These are phyloP conservation scores for Vombatus ursinus DNA, from an alignment of 2,113 vertebrate species.

Conservation along the genomic window DNA sequence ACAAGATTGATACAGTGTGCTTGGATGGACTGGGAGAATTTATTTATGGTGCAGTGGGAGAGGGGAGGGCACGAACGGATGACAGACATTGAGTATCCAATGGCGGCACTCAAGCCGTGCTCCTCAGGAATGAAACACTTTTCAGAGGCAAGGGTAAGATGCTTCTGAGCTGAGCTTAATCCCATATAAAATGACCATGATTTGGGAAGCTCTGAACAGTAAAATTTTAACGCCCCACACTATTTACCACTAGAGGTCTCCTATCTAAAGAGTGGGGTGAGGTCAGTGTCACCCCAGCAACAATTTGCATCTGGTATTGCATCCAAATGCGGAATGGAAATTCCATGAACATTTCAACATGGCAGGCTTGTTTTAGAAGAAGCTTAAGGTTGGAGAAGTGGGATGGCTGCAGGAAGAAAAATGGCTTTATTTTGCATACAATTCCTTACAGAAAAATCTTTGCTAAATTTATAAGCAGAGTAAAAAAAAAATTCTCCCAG, in stretches of 20 bases:
- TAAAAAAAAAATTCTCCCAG: neutral
- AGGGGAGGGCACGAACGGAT: fast-evolving
- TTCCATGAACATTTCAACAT: neutral
- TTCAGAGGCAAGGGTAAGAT: neutral
- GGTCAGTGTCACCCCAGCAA: neutral
- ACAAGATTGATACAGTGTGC: conserved; percentile 94
- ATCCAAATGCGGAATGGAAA: no score
- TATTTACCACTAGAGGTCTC: neutral
- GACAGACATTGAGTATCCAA: neutral
- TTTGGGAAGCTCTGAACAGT: neutral
- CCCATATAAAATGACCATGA: neutral
- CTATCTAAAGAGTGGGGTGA: neutral
- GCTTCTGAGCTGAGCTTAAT: neutral
- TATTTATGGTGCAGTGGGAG: conserved; percentile 86
- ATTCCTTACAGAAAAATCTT: neutral
- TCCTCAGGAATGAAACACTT: fast-evolving
- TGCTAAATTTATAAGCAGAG: neutral
- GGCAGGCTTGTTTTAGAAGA: neutral
- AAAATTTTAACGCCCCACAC: neutral
- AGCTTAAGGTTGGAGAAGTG: neutral
- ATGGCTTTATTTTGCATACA: neutral
- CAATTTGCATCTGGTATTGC: neutral
- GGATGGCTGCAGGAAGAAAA: neutral
- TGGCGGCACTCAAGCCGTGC: neutral
- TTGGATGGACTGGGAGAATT: conserved; percentile 89